Percentiles rank a stretch among this genome's conserved stretches.
These are phyloP conservation scores for Aplodontia rufa DNA, from an alignment of 2,113 vertebrate genomes.

Conservation along the genomic window DNA sequence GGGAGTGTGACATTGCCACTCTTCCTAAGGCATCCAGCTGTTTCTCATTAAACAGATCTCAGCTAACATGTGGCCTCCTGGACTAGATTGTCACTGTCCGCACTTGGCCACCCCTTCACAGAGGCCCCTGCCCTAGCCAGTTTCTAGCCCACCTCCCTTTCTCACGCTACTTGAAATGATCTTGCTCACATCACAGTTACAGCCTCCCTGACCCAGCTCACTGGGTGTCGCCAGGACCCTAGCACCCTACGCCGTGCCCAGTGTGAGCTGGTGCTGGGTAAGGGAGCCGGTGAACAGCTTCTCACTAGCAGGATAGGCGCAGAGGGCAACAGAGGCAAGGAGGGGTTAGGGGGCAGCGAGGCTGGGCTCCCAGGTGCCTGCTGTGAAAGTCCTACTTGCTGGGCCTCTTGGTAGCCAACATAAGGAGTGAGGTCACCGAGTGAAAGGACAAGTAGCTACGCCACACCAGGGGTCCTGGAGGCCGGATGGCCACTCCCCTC, in stretches of 20 bases:
- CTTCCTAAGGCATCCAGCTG: accelerated
- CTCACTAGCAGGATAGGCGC: no score
- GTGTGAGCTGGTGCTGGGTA: background rate
- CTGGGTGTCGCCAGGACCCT: accelerated
- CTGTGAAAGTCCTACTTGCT: background rate
- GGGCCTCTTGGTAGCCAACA: background rate
- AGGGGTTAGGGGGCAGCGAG: background rate
- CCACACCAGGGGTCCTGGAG: background rate
- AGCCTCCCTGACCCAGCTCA: accelerated
- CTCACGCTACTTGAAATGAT: background rate
- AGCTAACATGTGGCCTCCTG: background rate
- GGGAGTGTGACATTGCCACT: background rate
- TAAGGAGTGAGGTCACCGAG: background rate
- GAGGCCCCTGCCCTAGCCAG: background rate
- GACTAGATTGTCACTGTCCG: accelerated
- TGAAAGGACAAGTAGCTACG: accelerated
- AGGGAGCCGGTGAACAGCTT: no score
- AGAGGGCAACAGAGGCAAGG: no score
- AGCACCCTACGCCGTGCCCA: background rate
- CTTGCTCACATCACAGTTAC: background rate
- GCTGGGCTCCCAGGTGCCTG: background rate
- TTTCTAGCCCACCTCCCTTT: accelerated
- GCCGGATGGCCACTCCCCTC: accelerated
- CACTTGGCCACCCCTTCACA: background rate
- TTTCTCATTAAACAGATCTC: background rate